A percentile compares a stretch with the other conserved stretches of the same genome.
phyloP scores from a whole-genome alignment of 2,888 invertebrate species.

The Mythimna impura region DNA sequence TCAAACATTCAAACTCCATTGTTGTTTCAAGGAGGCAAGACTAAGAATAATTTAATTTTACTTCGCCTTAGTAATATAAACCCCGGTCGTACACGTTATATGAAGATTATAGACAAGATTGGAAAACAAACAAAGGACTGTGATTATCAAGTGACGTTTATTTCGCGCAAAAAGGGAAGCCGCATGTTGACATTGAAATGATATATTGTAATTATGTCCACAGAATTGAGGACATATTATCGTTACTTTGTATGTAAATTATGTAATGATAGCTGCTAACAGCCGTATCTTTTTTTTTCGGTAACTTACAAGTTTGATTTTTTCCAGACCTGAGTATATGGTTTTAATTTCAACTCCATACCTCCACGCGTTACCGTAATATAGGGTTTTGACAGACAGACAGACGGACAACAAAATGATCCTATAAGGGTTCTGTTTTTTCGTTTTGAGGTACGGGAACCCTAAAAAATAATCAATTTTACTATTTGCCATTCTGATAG shows the following conservation, averaged over 20 bases:
- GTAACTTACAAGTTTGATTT: too few relatives aligned
- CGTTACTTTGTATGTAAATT: slow-evolving; percentile 38
- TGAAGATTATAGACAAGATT: slow-evolving; percentile 60
- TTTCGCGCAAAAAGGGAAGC: slow-evolving; percentile 38
- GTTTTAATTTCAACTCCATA: too few relatives aligned
- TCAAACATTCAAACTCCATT: slow-evolving; percentile 61
- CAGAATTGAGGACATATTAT: slow-evolving; percentile 46
- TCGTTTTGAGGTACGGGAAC: too few relatives aligned
- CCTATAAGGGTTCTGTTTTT: too few relatives aligned
- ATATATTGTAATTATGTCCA: slow-evolving; percentile 40
- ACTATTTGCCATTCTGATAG: too few relatives aligned
- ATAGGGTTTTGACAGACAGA: too few relatives aligned
- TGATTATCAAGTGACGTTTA: slow-evolving; percentile 44
- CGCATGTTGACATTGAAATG: slow-evolving; percentile 51
- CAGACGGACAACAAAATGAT: too few relatives aligned
- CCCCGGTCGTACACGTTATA: slow-evolving; percentile 45
- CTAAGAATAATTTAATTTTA: slow-evolving; percentile 61
- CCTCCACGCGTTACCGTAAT: too few relatives aligned
- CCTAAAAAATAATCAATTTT: too few relatives aligned
- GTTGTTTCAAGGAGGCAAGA: slow-evolving; percentile 61
- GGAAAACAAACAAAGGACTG: slow-evolving; percentile 62
- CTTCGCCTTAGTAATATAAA: slow-evolving; percentile 47
- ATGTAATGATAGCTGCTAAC: slow-evolving; percentile 19
- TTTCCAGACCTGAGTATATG: too few relatives aligned
- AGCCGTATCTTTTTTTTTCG: too few relatives aligned